phyloP scores from a whole-genome alignment of 2,113 vertebrate genomes.

The Ornithorhynchus anatinus region DNA sequence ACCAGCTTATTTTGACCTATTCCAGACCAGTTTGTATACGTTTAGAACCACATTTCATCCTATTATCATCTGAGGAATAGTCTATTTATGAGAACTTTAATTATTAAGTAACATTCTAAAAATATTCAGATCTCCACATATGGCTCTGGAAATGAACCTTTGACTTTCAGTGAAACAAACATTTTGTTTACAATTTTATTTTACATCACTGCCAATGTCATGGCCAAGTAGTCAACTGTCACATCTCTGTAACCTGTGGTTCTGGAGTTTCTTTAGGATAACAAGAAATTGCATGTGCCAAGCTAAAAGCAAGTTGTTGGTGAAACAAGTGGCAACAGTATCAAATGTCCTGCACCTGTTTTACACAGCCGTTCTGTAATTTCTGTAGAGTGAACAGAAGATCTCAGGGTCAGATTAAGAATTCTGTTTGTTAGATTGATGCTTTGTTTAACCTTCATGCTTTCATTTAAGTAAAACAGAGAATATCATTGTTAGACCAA shows the following conservation, averaged over 20 bases:
- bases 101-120: background rate
- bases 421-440: slow-evolving; percentile 44
- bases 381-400: slow-evolving; percentile 63
- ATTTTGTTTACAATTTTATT: slow-evolving; percentile 39
- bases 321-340: slow-evolving; percentile 43
- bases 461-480: slow-evolving; percentile 55
- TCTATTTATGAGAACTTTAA: background rate
- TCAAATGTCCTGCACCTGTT: slow-evolving; percentile 60
- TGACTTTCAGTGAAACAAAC: slow-evolving; percentile 18
- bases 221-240: slow-evolving; percentile 26
- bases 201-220: slow-evolving; percentile 61
- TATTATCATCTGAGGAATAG: background rate
- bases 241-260: slow-evolving; percentile 38
- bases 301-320: slow-evolving; percentile 40
- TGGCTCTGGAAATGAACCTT: background rate
- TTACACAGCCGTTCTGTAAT: slow-evolving; percentile 47
- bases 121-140: slow-evolving; percentile 1
- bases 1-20: background rate
- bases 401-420: slow-evolving; percentile 61
- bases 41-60: background rate
- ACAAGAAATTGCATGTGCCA: slow-evolving; percentile 35
- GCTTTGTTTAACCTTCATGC: slow-evolving; percentile 58
- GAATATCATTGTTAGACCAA: slow-evolving; percentile 49
- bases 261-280: slow-evolving; percentile 58
- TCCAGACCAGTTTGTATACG: background rate